Evolutionary conservation across 2,113 vertebrate species (phyloP).

Genomic region (Lophochroa leadbeateri): DNA sequence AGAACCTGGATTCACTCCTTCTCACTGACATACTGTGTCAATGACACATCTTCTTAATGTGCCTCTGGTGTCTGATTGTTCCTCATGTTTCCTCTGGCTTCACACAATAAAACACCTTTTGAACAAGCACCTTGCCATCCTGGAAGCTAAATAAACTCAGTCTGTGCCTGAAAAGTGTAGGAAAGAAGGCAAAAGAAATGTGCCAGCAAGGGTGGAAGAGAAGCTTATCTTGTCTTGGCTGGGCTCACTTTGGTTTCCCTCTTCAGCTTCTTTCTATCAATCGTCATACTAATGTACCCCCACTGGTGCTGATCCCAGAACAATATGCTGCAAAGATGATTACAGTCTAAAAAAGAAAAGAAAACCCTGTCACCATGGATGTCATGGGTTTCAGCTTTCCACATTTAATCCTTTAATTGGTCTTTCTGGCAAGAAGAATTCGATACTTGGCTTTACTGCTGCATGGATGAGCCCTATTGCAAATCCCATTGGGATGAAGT

Average conservation of each 20-base stretch:
- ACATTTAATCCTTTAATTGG: conserved; percentile 71
- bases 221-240: conserved; percentile 42
- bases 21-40: conserved; percentile 6
- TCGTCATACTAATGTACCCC: neutral
- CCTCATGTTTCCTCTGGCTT: conserved; percentile 4
- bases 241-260: neutral
- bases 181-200: neutral
- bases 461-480: conserved; percentile 26
- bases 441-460: conserved; percentile 42
- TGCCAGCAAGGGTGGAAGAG: neutral
- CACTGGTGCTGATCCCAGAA: conserved; percentile 34
- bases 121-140: neutral
- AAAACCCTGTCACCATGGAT: conserved; percentile 40
- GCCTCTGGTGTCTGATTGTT: neutral
- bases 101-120: conserved; percentile 34
- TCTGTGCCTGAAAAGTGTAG: neutral
- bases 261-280: conserved; percentile 11
- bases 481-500: conserved; percentile 47
- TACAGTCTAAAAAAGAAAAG: conserved; percentile 57
- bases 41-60: conserved; percentile 14
- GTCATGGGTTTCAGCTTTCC: conserved; percentile 53
- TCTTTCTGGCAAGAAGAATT: conserved; percentile 68
- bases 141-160: conserved; percentile 20
- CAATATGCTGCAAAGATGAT: conserved; percentile 56
- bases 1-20: conserved; percentile 28